phyloP scores from a whole-genome alignment of 2,113 vertebrate species.

The Parus major region DNA sequence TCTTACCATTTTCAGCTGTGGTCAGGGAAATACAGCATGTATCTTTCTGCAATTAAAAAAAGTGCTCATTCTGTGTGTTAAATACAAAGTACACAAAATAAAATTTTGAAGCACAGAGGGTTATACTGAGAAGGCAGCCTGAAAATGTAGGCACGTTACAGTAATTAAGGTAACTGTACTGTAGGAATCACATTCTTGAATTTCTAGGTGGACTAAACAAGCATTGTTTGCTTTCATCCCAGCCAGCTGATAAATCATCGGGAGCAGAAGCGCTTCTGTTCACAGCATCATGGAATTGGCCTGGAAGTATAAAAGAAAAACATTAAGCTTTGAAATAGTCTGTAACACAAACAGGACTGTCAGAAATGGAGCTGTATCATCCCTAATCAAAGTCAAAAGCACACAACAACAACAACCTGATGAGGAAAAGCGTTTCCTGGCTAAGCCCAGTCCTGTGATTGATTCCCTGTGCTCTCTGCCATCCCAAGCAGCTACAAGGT shows the following conservation, averaged over 20 bases:
- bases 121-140: conserved; percentile 87
- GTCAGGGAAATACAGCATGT: conserved; percentile 56
- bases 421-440: neutral
- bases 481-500: neutral
- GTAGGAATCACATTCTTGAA: conserved; percentile 76
- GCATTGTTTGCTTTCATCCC: conserved; percentile 62
- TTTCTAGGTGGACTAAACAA: conserved; percentile 59
- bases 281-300: conserved; percentile 11
- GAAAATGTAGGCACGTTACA: conserved; percentile 89
- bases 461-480: neutral
- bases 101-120: conserved; percentile 83
- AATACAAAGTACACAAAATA: conserved; percentile 91
- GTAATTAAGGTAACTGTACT: conserved; percentile 79
- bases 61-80: conserved; percentile 92
- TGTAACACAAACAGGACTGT: fast-evolving
- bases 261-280: conserved; percentile 51
- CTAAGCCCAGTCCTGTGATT: neutral
- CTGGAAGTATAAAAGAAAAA: conserved; percentile 26
- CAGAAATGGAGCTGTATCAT: neutral
- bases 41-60: conserved; percentile 75
- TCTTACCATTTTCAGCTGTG: conserved; percentile 60
- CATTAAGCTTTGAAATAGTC: neutral
- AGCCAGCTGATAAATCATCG: conserved; percentile 33
- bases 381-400: neutral
- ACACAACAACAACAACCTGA: neutral